phyloP scores from a whole-genome alignment of 2,113 vertebrate genomes.

The Bombycilla garrulus region DNA sequence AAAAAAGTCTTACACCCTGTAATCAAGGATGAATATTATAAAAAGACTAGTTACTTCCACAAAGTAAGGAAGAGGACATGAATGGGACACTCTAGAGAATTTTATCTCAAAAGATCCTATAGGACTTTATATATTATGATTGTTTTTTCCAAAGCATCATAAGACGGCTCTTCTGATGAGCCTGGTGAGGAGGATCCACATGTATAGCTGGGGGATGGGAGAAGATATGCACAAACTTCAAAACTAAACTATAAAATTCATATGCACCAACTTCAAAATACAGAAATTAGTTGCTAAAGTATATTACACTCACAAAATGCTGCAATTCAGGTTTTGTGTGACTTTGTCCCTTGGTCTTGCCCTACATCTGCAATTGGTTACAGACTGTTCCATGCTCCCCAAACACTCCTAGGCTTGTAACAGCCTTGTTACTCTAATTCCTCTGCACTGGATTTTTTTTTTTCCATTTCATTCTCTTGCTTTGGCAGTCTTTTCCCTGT shows the following conservation, averaged over 20 bases:
- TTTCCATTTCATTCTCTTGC: neutral
- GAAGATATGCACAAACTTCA: neutral
- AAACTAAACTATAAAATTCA: neutral
- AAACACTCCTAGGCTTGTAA: neutral
- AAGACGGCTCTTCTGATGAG: neutral
- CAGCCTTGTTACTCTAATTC: neutral
- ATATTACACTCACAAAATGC: neutral
- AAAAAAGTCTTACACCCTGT: neutral
- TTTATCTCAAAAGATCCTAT: neutral
- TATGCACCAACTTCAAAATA: neutral
- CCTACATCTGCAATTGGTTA: neutral
- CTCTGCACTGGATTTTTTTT: neutral
- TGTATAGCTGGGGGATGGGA: neutral
- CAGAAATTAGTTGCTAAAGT: neutral
- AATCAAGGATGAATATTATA: slow-evolving; percentile 18
- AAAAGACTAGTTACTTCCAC: neutral
- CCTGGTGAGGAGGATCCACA: neutral
- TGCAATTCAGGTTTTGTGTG: neutral
- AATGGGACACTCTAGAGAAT: neutral
- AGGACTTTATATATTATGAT: neutral
- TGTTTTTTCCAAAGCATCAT: neutral
- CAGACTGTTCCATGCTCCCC: neutral
- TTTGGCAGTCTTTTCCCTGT: neutral
- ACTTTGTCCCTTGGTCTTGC: neutral
- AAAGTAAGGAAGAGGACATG: neutral